Conservation (phyloP, 2,797 vertebrate species). For the Neosilurus hyrtlii region DNA sequence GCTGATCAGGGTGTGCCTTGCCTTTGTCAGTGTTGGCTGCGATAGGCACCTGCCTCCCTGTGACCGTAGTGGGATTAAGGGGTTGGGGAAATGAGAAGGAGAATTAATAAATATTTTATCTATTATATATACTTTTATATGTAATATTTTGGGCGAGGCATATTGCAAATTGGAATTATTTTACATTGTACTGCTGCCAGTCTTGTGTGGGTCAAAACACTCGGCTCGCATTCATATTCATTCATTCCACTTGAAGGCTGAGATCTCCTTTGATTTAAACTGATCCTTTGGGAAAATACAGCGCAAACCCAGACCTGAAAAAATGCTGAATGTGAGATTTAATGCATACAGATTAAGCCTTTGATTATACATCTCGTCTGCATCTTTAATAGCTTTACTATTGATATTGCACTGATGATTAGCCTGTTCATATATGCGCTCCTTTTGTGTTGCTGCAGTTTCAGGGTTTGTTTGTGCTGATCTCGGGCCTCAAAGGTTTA, state of each 20-base stretch:
- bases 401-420: neutral
- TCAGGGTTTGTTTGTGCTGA: conserved; percentile 10
- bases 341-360: conserved; percentile 11
- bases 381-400: neutral
- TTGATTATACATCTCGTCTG: conserved; percentile 3
- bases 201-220: neutral
- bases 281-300: neutral
- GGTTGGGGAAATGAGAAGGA: too few species aligned
- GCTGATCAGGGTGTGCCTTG: too few species aligned
- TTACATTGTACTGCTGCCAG: neutral
- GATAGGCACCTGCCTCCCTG: too few species aligned
- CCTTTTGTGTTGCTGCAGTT: neutral
- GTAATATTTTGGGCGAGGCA: neutral
- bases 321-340: neutral
- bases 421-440: neutral
- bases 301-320: conserved; percentile 10
- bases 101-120: too few species aligned
- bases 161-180: neutral
- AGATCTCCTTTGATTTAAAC: neutral
- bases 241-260: neutral
- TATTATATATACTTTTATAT: too few species aligned
- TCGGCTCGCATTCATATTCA: neutral
- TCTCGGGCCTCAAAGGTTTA: neutral
- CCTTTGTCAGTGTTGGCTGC: too few species aligned
- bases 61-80: too few species aligned